These are phyloP conservation scores for Tenthredo scrophulariae DNA, from an alignment of 2,888 invertebrate genomes.

Conservation along the genomic window DNA sequence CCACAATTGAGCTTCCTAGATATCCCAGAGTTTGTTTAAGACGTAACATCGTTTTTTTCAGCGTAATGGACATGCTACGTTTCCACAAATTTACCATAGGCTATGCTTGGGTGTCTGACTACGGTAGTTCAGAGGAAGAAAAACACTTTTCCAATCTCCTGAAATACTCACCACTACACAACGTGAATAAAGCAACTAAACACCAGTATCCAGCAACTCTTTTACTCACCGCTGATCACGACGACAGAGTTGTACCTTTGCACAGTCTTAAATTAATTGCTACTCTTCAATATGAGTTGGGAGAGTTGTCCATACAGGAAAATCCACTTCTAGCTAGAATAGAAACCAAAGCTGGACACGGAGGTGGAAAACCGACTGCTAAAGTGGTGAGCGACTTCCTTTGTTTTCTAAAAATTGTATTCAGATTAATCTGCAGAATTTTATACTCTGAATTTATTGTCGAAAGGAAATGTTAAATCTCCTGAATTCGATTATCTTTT, in stretches of 20 bases:
- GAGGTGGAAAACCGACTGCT: constrained; percentile 96
- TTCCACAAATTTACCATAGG: constrained; percentile 99
- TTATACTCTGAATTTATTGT: background rate
- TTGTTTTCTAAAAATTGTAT: background rate
- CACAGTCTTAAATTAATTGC: constrained; percentile 98
- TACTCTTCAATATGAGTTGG: constrained; percentile 89
- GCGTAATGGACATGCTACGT: constrained; percentile 97
- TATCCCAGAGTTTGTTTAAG: background rate
- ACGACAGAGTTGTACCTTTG: constrained; percentile 98
- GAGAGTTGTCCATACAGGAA: constrained; percentile 83
- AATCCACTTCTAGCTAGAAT: constrained; percentile 94
- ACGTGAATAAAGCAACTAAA: constrained; percentile 84
- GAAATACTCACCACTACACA: constrained; percentile 97
- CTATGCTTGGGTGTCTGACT: constrained; percentile 97
- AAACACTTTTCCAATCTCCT: constrained; percentile 92
- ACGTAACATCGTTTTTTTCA: constrained; percentile 75
- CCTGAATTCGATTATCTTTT: background rate
- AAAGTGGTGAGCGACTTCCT: constrained; percentile 86
- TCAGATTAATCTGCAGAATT: background rate
- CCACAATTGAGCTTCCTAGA: background rate
- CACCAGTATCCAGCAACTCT: constrained; percentile 95
- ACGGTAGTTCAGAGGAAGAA: constrained; percentile 92
- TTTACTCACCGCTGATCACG: constrained; percentile 98
- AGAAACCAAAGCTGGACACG: constrained; percentile 98
- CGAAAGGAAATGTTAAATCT: background rate